Evolutionary conservation across 2,797 vertebrate species (phyloP).

Genomic region (Dendrocincla fuliginosa): DNA sequence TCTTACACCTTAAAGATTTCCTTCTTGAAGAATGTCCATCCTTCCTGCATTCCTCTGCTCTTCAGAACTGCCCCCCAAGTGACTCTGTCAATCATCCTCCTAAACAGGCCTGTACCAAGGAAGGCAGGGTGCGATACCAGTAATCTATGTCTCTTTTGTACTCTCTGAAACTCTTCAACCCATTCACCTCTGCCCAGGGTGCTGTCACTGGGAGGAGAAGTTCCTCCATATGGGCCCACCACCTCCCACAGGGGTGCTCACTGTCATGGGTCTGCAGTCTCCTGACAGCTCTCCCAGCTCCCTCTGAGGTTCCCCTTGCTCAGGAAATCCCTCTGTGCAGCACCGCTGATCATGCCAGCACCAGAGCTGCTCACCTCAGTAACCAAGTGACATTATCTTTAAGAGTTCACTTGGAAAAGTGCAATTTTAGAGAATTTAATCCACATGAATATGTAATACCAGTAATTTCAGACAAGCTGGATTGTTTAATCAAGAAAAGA

Average conservation of each 20-base stretch:
- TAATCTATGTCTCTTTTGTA: background rate
- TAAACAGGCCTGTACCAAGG: background rate
- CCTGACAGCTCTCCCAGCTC: background rate
- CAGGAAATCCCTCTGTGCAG: background rate
- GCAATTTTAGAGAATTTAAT: background rate
- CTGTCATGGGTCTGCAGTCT: background rate
- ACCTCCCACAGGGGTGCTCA: background rate
- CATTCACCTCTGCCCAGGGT: no score
- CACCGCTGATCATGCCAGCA: rapidly evolving
- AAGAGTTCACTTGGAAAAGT: background rate
- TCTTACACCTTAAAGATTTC: background rate
- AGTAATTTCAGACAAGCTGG: background rate
- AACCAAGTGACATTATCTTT: background rate
- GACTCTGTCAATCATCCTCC: background rate
- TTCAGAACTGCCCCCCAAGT: background rate
- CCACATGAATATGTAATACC: background rate
- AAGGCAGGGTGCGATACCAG: background rate
- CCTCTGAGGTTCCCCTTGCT: rapidly evolving
- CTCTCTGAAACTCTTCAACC: background rate
- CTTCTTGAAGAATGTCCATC: background rate
- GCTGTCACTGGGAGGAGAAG: background rate
- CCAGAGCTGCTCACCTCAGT: rapidly evolving
- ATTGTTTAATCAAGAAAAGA: background rate
- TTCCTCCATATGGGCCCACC: background rate
- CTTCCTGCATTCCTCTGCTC: background rate